Conservation (phyloP, 2,888 invertebrate species). For the Megaustenia siamemsis region DNA sequence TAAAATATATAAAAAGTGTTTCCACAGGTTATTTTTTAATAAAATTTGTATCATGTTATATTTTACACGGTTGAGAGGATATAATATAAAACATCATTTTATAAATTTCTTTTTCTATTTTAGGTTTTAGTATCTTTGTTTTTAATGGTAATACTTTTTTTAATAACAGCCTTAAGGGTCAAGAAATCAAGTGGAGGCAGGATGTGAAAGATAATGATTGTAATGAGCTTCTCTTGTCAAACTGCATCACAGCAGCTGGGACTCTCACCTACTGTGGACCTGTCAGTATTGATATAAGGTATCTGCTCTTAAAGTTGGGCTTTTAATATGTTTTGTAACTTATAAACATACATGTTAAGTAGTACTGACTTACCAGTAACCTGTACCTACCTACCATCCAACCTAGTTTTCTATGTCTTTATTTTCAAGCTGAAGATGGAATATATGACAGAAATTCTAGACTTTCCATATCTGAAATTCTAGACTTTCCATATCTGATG, state of each 20-base stretch:
- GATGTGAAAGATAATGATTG: conserved; percentile 77
- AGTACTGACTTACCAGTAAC: no score
- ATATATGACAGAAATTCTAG: no score
- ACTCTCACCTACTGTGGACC: conserved; percentile 79
- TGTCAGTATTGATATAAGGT: conserved; percentile 77
- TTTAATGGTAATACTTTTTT: background rate
- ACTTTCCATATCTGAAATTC: no score
- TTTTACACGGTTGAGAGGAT: background rate
- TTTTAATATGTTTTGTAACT: no score
- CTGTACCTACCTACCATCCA: no score
- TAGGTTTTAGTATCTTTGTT: background rate
- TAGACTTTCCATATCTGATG: no score
- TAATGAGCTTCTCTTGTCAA: conserved; percentile 77
- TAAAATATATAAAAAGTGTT: no score
- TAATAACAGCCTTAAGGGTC: conserved; percentile 73
- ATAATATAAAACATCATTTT: background rate
- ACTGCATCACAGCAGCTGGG: conserved; percentile 79
- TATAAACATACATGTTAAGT: no score
- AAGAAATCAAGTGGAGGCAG: conserved; percentile 76
- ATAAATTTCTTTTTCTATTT: background rate
- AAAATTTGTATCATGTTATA: no score
- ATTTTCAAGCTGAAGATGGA: no score
- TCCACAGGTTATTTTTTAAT: no score
- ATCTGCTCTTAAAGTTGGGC: background rate
- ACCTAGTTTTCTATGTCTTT: background rate